Conservation (phyloP, 2,797 vertebrate genomes). For the Acridotheres tristis region DNA sequence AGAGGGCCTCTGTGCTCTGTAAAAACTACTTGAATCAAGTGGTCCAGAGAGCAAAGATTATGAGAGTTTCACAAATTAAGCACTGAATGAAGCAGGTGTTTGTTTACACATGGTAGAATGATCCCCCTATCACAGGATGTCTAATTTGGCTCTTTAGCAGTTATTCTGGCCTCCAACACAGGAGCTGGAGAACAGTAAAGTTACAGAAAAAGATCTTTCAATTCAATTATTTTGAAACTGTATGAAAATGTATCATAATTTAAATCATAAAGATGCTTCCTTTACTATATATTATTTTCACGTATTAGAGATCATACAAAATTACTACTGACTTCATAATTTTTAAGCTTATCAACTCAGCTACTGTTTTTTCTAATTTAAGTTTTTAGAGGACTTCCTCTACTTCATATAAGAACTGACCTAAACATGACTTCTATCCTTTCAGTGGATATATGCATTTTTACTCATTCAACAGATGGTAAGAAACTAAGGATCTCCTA, state of each 20-base stretch:
- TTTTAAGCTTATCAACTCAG: background rate
- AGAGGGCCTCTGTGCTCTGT: background rate
- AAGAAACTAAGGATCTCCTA: background rate
- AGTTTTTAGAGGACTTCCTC: background rate
- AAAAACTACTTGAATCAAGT: background rate
- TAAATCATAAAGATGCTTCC: background rate
- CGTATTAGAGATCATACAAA: background rate
- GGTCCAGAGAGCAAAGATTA: background rate
- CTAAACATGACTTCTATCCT: background rate
- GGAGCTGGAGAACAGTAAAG: background rate
- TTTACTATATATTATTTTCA: background rate
- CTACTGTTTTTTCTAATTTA: background rate
- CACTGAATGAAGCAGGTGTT: background rate
- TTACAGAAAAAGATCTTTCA: background rate
- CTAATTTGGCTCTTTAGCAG: background rate
- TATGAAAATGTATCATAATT: background rate
- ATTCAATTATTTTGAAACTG: background rate
- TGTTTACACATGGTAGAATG: background rate
- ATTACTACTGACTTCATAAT: background rate
- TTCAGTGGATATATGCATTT: background rate
- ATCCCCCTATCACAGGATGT: background rate
- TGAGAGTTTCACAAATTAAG: background rate
- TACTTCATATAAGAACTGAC: background rate
- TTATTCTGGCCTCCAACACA: background rate
- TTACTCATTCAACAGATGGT: background rate